These are phyloP conservation scores for Chlorops oryzae DNA, from an alignment of 1,140 invertebrate genomes.

Conservation along the genomic window DNA sequence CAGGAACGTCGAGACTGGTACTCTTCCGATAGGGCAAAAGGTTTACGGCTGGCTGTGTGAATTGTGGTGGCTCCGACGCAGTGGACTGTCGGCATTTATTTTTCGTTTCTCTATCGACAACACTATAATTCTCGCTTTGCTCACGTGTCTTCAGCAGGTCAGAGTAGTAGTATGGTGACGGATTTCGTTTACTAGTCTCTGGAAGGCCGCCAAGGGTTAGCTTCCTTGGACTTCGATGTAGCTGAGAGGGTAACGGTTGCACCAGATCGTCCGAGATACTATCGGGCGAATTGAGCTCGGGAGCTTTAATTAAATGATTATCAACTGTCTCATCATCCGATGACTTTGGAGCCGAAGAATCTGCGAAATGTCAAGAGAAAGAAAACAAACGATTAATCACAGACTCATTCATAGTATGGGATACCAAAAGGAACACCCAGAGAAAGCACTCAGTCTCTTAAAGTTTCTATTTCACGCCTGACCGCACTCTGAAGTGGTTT, in stretches of 20 bases:
- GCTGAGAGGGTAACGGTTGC: constrained; percentile 35
- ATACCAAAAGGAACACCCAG: too few species aligned
- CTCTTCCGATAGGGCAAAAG: constrained; percentile 52
- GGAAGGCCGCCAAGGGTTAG: constrained; percentile 22
- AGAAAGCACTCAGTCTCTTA: too few species aligned
- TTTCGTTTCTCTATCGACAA: constrained; percentile 27
- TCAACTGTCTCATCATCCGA: constrained; percentile 42
- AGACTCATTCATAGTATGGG: too few species aligned
- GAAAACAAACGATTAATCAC: too few species aligned
- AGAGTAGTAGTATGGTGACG: constrained; percentile 72
- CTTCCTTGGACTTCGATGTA: constrained; percentile 43
- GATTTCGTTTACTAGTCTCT: constrained; percentile 55
- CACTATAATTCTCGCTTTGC: constrained; percentile 10
- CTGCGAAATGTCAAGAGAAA: too few species aligned
- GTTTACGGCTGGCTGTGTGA: constrained; percentile 20
- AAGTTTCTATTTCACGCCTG: too few species aligned
- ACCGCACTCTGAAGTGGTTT: too few species aligned
- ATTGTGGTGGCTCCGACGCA: constrained; percentile 39
- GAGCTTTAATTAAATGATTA: constrained; percentile 27
- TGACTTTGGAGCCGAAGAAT: constrained; percentile 45
- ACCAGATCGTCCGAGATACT: constrained; percentile 50
- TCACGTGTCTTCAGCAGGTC: constrained; percentile 59
- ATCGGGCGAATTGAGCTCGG: constrained; percentile 51
- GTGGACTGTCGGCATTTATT: constrained; percentile 38
- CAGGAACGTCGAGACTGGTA: constrained; percentile 62